These are phyloP conservation scores for Psittacus erithacus DNA, from an alignment of 2,113 vertebrate genomes.

Conservation along the genomic window DNA sequence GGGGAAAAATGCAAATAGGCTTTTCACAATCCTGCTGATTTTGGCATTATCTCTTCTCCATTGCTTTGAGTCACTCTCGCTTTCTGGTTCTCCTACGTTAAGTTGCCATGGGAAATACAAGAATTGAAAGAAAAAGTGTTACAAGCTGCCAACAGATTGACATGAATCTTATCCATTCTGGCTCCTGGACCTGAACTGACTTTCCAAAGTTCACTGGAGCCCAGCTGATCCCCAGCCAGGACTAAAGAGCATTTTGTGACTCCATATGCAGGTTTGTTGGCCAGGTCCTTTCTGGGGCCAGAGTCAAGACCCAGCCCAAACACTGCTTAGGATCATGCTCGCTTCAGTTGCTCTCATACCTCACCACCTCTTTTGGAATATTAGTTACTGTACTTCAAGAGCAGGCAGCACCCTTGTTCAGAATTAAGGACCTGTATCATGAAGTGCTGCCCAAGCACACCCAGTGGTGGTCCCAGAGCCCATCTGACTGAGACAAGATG, in stretches of 20 bases:
- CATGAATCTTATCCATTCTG: not conserved
- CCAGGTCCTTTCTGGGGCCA: not conserved
- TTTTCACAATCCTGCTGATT: slow-evolving; percentile 37
- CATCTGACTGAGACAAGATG: not conserved
- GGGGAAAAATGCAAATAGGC: slow-evolving; percentile 40
- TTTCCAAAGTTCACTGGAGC: slow-evolving; percentile 12
- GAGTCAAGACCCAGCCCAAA: not conserved
- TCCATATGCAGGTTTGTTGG: not conserved
- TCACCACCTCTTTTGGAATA: not conserved
- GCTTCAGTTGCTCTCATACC: not conserved
- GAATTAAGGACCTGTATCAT: not conserved
- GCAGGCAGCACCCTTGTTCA: not conserved
- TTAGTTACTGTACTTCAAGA: not conserved
- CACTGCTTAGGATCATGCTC: not conserved
- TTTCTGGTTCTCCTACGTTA: not conserved
- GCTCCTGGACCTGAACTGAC: not conserved
- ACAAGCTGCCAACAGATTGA: slow-evolving; percentile 33
- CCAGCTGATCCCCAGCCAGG: not conserved
- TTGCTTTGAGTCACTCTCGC: slow-evolving; percentile 18
- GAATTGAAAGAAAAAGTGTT: not conserved
- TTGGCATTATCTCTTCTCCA: slow-evolving; percentile 27
- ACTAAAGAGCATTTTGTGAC: not conserved
- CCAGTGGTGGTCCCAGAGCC: not conserved
- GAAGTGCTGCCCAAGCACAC: not conserved
- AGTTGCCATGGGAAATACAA: slow-evolving; percentile 22